These are phyloP conservation scores for Eumacrocentrus americanus DNA, from an alignment of 2,888 invertebrate species.

Conservation along the genomic window DNA sequence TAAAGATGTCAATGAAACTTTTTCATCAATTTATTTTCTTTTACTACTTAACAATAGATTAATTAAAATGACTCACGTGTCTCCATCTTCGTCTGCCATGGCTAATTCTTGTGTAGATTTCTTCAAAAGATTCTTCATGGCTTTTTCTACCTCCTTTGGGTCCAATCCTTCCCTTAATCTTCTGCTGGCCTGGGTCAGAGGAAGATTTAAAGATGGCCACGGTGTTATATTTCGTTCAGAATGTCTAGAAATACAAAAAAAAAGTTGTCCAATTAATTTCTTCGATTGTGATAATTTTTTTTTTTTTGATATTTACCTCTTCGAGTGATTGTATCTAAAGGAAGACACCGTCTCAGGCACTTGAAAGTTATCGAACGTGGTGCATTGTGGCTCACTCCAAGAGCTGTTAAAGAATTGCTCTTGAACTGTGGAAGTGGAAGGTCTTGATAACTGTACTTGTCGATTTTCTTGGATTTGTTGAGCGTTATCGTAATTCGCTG, in stretches of 20 bases:
- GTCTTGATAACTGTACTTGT: neutral
- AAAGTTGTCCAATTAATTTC: neutral
- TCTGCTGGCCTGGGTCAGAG: conserved; percentile 42
- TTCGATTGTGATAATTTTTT: neutral
- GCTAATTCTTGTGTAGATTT: conserved; percentile 40
- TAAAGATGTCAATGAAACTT: neutral
- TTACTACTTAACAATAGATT: neutral
- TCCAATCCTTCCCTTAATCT: conserved; percentile 45
- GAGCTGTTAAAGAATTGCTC: conserved; percentile 10
- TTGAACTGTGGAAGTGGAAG: conserved; percentile 1
- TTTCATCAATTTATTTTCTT: neutral
- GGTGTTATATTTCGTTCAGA: conserved; percentile 35
- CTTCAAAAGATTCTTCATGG: conserved; percentile 48
- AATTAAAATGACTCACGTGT: conserved; percentile 48
- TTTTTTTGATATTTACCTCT: conserved; percentile 32
- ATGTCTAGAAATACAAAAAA: conserved; percentile 23
- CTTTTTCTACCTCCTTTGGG: conserved; percentile 45
- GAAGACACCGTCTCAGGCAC: conserved; percentile 43
- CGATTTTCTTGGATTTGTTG: conserved; percentile 4
- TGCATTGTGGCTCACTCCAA: conserved; percentile 11
- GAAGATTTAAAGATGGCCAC: conserved; percentile 50
- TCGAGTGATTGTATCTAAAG: conserved; percentile 28
- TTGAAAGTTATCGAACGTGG: conserved; percentile 37
- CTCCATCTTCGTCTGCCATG: conserved; percentile 47
- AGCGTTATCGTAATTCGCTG: conserved; percentile 19